These are phyloP conservation scores for Brienomyrus longianalis DNA, from an alignment of 2,113 vertebrate genomes.

Conservation along the genomic window DNA sequence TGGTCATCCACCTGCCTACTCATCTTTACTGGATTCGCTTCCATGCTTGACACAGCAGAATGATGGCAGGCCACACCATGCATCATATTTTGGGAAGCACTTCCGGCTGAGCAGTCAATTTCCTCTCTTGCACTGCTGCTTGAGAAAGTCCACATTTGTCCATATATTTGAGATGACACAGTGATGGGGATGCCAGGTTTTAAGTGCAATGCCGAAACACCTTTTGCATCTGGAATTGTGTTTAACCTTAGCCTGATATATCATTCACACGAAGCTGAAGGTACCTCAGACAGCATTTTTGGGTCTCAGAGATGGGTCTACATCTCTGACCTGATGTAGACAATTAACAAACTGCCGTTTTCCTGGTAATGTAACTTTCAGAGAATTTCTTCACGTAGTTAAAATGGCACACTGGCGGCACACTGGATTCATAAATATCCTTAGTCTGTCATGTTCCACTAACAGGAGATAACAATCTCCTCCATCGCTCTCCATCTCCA, in stretches of 20 bases:
- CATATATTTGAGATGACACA: not conserved
- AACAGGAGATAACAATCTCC: not conserved
- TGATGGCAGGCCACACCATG: not conserved
- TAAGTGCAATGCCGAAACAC: not conserved
- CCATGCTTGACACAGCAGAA: not conserved
- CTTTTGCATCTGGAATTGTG: not conserved
- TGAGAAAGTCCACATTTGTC: not conserved
- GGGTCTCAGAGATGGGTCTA: not conserved
- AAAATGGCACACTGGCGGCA: not conserved
- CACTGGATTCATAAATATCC: not conserved
- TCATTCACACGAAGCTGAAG: not conserved
- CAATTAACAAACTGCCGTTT: not conserved
- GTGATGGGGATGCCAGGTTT: not conserved
- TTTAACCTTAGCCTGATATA: not conserved
- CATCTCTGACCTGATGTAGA: not conserved
- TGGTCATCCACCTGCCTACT: conserved; percentile 21
- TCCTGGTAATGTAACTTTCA: not conserved
- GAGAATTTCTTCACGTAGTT: not conserved
- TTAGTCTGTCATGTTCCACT: not conserved
- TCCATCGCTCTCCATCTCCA: not conserved
- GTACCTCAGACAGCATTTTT: not conserved
- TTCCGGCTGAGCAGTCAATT: not conserved
- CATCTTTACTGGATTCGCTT: not conserved
- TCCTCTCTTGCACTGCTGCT: not conserved
- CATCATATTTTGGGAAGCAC: not conserved